Evolutionary conservation across 1,140 invertebrate species (phyloP).

Genomic region (Papilio polytes): DNA sequence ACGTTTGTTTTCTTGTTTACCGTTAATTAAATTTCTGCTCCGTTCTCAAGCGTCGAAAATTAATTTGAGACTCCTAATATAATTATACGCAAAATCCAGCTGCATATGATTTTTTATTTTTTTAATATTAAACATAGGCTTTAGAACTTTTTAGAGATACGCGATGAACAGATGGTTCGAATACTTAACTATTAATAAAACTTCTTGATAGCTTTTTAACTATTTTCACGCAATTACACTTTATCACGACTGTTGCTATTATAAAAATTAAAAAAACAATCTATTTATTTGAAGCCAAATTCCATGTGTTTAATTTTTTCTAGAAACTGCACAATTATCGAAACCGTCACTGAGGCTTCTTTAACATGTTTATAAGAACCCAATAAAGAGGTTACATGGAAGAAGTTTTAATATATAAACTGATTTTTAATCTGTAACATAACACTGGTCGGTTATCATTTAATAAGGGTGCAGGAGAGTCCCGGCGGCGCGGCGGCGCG

Average conservation of each 20-base stretch:
- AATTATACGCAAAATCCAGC: slow-evolving; percentile 52
- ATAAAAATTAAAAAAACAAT: too few species aligned
- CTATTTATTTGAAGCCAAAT: too few species aligned
- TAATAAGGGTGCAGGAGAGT: slow-evolving; percentile 54
- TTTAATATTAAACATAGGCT: not conserved
- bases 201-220: too few species aligned
- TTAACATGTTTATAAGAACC: not conserved
- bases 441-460: slow-evolving; percentile 54
- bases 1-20: slow-evolving; percentile 70
- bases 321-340: too few species aligned
- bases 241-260: too few species aligned
- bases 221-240: too few species aligned
- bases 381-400: slow-evolving; percentile 7
- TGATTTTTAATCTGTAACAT: not conserved
- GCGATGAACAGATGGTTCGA: not conserved
- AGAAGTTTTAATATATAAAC: slow-evolving; percentile 21
- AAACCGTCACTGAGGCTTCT: not conserved
- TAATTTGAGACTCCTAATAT: slow-evolving; percentile 72
- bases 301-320: too few species aligned
- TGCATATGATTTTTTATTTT: not conserved
- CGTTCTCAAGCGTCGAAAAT: slow-evolving; percentile 64
- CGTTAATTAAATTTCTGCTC: slow-evolving; percentile 73
- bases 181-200: too few species aligned
- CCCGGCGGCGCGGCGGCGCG: slow-evolving; percentile 28
- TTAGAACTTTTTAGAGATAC: not conserved